Conservation (phyloP, 92 coral and sea anemone species). For the Scolanthus callimorphus region DNA sequence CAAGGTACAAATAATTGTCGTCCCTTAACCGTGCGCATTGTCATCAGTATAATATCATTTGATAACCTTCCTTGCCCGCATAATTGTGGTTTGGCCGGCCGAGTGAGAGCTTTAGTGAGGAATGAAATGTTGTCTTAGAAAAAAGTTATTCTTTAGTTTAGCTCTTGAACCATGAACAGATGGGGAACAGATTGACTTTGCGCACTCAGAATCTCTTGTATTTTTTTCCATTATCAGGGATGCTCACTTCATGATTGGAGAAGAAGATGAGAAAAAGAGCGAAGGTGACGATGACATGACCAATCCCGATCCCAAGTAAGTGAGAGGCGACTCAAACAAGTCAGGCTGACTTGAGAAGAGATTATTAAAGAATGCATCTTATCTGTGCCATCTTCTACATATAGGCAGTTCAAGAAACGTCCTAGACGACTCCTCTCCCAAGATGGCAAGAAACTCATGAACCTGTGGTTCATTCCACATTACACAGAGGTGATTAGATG, state of each 20-base stretch:
- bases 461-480: constrained; percentile 94
- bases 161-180: no score
- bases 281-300: constrained; percentile 79
- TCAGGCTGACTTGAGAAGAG: constrained; percentile 10
- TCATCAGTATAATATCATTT: no score
- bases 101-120: no score
- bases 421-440: constrained; percentile 74
- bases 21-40: no score
- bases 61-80: no score
- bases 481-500: constrained; percentile 71
- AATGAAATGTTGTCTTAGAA: no score
- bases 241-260: constrained; percentile 92
- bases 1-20: constrained; percentile 77
- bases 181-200: no score
- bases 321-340: no score
- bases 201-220: no score
- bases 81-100: no score
- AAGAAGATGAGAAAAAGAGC: constrained; percentile 81
- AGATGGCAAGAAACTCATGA: constrained; percentile 78
- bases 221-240: constrained; percentile 68
- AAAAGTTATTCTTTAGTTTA: no score
- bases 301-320: constrained; percentile 86
- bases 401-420: constrained; percentile 76
- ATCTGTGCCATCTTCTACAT: background rate
- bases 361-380: background rate